phyloP scores from a whole-genome alignment of 2,113 vertebrate species.

The Steatornis caripensis region DNA sequence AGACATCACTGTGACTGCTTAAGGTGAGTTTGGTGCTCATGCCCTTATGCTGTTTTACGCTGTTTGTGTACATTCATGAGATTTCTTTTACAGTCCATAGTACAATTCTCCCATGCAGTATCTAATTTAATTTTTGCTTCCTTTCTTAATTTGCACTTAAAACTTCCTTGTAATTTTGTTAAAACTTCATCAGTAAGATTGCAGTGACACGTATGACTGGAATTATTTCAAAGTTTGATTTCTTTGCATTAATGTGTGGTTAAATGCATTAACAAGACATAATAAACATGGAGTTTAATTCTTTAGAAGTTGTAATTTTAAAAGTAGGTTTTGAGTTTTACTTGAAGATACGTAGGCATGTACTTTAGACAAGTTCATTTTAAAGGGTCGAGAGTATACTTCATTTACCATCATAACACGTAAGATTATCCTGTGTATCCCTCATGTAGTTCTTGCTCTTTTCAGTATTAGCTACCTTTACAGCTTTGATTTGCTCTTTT shows the following conservation, averaged over 20 bases:
- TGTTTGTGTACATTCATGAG: too few species aligned
- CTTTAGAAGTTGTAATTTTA: neutral
- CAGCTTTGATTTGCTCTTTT: neutral
- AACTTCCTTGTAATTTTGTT: neutral
- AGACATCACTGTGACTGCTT: neutral
- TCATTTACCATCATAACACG: neutral
- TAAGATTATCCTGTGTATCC: neutral
- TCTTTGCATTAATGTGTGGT: neutral
- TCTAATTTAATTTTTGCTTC: neutral
- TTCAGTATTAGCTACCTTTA: neutral
- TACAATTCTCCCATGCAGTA: neutral
- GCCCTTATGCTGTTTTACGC: fast-evolving
- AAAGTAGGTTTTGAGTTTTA: neutral
- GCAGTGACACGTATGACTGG: neutral
- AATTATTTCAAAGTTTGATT: neutral
- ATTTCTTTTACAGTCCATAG: neutral
- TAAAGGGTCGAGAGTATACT: neutral
- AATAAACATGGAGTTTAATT: neutral
- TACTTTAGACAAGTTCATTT: neutral
- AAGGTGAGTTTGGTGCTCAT: neutral
- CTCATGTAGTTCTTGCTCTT: neutral
- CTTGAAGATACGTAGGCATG: neutral
- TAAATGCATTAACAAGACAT: neutral
- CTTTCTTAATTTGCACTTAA: neutral
- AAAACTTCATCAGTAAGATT: neutral